Evolutionary conservation across 2,888 invertebrate genomes (phyloP), one percentile per base, ranked within the genome.

Genomic region (Epinotia bilunana): DNA sequence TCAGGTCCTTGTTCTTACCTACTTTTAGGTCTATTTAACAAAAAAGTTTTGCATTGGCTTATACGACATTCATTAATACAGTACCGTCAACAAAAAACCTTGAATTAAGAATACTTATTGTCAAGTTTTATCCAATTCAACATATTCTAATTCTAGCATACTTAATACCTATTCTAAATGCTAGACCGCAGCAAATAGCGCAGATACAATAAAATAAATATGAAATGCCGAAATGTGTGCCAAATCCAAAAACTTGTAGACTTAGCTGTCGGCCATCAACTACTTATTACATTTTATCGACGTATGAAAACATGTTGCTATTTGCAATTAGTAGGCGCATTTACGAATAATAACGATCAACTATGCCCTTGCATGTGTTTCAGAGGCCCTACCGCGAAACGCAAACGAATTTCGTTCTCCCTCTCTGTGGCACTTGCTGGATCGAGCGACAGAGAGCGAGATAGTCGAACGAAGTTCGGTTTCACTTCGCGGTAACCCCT

Each of bases 201-300:
- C 23, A 7, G 43, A 63, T 43, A n/a, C 23, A 20, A 65, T 28
- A 73, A 70, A 60, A 71, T 28, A 53, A 5, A 18, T 53, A n/a
- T 23, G 49, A 58, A 53, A 62, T n/a, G 49, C 64, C 63, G 23
- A 53, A 58, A 39, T 58, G 39, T 20, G 49, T 74, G 70, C 74
- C 64, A 65, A 71, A 71, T 60, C 33, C 70, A 43, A 64, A 70
- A 70, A 70, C 70, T 70, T 70, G 64, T 74, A 58, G 64, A 70
- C 64, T 23, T 23, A 70, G 18, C n/a, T 20, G 53, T 55, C 18
- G 1, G 13, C 46, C 16, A 67, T 49, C 60, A 12, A 28, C 69
- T 69, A 49, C 11, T 43, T 73, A 53, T 13, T 23, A 9, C 13
- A 23, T 33, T 68, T 64, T 43, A 70, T 60, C 60, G 39, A 58